Base-by-base conservation (phyloP, 2,113 vertebrate genomes). In the Chaetura pelagica region DNA sequence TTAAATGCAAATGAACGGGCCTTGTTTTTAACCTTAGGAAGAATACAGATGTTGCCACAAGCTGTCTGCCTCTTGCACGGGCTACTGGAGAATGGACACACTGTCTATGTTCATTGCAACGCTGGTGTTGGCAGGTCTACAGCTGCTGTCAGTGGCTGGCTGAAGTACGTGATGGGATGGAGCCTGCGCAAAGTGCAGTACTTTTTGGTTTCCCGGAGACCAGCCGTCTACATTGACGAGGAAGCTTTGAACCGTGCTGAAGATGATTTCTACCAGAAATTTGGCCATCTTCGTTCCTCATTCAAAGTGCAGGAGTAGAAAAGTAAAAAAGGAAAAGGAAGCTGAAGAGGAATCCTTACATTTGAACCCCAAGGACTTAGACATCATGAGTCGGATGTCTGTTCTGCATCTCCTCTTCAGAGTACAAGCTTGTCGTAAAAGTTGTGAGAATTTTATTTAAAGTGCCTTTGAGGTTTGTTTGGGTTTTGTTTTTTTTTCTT, bases 91-190 rank as follows among this genome's bases (percentile, higher is more conserved):
- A 99, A 99, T 0, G 98, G 99, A 8, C 99, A 99, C 97, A 98
- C 96, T 0, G 99, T 99, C 58, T 99, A 99, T 0, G 98, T 99
- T 13, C 99, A 99, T 89, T 99, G 99, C 92, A 99, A 99, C 0
- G 99, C 99, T 1, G 99, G 99, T 0, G 99, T 99, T 17, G 99
- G 99, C 90, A 97, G 99, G 71, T 99, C 99, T 4, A 99, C 99
- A 0, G 99, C 99, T 0, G 99, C 99, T 1, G 98, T 99, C 64
- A 98, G 99, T 1, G 99, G 99, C 61, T 99, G 99, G 96, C 98
- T 99, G 9, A 98, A 98, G 97, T 99, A 99, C 1, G 97, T 99
- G 89, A 15, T 98, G 48, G 98, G 99, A 87, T 99, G 99, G 99
- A 99, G 97, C 79, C 96, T 98, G 62, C 95, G 99, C 71, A 99